Conservation (phyloP, 2,113 vertebrate genomes). For the Lasiurus cinereus region DNA sequence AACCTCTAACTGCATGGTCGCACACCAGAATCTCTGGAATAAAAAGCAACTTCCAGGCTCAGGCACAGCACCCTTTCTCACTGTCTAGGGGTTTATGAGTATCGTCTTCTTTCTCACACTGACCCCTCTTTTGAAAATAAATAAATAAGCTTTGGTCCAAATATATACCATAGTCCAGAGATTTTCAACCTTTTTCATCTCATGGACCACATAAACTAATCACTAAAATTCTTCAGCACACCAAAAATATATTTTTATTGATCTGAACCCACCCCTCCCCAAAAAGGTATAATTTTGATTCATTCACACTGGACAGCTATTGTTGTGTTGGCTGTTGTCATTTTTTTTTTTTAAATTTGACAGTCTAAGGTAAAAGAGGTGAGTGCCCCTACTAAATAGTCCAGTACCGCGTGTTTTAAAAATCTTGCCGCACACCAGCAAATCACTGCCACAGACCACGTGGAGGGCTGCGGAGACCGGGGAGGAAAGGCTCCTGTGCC, state of each 20-base stretch:
- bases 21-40: not conserved
- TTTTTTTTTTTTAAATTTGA: not conserved
- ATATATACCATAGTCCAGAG: not conserved
- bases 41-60: not conserved
- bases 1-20: rapidly evolving
- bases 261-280: not conserved
- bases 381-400: not conserved
- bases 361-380: not conserved
- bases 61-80: rapidly evolving
- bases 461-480: not conserved
- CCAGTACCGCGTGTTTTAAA: not conserved
- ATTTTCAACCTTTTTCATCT: not conserved
- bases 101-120: not conserved
- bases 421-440: not conserved
- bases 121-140: not conserved
- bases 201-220: not conserved
- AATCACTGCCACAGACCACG: rapidly evolving
- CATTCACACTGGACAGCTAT: not conserved
- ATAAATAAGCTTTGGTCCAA: not conserved
- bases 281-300: not conserved
- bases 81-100: not conserved
- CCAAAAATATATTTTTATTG: not conserved
- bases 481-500: not conserved
- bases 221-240: not conserved
- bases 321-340: not conserved